Percentiles rank a stretch among this genome's conserved stretches.
Evolutionary conservation across 2,113 vertebrate species (phyloP).

Genomic region (Stegastes partitus): DNA sequence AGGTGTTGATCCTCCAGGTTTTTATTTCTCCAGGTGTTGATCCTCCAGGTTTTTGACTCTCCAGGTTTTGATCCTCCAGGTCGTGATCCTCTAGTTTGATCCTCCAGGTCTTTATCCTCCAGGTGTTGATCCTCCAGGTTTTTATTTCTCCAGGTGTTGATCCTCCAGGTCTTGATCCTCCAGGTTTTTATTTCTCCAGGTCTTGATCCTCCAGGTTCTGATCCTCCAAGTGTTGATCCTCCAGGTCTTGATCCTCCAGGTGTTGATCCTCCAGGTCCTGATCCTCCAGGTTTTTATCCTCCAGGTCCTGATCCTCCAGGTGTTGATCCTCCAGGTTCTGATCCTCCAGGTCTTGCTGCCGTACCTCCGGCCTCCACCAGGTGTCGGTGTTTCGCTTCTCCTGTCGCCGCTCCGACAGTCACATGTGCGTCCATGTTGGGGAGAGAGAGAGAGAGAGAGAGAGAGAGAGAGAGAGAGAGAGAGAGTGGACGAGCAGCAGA

Average conservation of each 20-base stretch:
- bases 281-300: not conserved
- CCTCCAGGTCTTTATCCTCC: not conserved
- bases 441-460: constrained; percentile 28
- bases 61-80: not conserved
- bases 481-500: constrained; percentile 7
- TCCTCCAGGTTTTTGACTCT: not conserved
- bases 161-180: not conserved
- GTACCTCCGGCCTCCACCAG: constrained; percentile 34
- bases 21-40: not conserved
- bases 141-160: constrained; percentile 72
- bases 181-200: not conserved
- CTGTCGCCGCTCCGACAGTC: not conserved
- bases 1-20: constrained; percentile 44
- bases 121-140: not conserved
- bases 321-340: constrained; percentile 27
- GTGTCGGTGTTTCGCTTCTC: constrained; percentile 54
- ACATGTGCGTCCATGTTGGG: constrained; percentile 30
- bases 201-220: too few species aligned
- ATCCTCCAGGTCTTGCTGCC: not conserved
- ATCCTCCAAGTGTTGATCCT: too few species aligned
- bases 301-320: constrained; percentile 39
- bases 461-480: constrained; percentile 21
- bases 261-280: constrained; percentile 25
- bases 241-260: constrained; percentile 40
- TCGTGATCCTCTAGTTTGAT: too few species aligned